Percentiles rank a stretch among this genome's conserved stretches.
These are phyloP conservation scores for Sebastes matsubarae DNA, from an alignment of 2,797 vertebrate species.

Conservation along the genomic window DNA sequence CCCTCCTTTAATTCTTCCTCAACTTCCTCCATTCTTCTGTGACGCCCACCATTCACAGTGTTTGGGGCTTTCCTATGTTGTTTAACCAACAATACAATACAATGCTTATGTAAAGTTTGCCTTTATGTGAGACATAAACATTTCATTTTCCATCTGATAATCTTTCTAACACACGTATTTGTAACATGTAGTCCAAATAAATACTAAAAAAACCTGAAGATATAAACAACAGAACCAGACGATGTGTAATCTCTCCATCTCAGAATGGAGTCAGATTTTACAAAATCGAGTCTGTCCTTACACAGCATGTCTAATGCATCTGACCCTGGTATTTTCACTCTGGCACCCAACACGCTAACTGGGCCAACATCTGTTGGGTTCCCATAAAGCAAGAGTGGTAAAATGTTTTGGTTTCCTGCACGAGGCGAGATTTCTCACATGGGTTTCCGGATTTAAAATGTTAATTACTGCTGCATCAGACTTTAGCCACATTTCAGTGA, in stretches of 20 bases:
- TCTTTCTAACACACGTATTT: neutral
- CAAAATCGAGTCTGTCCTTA: slow-evolving; percentile 5
- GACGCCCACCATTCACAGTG: neutral
- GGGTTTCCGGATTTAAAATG: slow-evolving; percentile 24
- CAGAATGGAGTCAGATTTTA: slow-evolving; percentile 1
- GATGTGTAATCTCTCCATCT: slow-evolving; percentile 29
- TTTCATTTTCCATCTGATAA: slow-evolving; percentile 17
- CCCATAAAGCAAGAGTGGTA: slow-evolving; percentile 17
- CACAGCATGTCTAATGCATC: neutral
- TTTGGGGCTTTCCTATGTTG: slow-evolving; percentile 5
- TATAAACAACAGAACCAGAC: slow-evolving; percentile 8
- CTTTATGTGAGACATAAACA: slow-evolving; percentile 46
- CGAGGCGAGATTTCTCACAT: neutral
- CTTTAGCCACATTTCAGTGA: neutral
- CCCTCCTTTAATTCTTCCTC: slow-evolving; percentile 2
- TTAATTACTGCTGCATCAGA: slow-evolving; percentile 11
- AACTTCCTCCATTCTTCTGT: slow-evolving; percentile 21
- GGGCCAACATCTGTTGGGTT: slow-evolving; percentile 6
- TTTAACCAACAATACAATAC: slow-evolving; percentile 24
- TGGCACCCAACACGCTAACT: neutral
- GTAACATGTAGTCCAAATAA: slow-evolving; percentile 22
- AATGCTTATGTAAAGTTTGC: slow-evolving; percentile 15
- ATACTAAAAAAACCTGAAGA: neutral
- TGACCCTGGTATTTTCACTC: slow-evolving; percentile 2
- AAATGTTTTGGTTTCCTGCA: slow-evolving; percentile 20